These are phyloP conservation scores for Syrista parreyssii DNA, from an alignment of 2,888 invertebrate genomes.

Conservation along the genomic window DNA sequence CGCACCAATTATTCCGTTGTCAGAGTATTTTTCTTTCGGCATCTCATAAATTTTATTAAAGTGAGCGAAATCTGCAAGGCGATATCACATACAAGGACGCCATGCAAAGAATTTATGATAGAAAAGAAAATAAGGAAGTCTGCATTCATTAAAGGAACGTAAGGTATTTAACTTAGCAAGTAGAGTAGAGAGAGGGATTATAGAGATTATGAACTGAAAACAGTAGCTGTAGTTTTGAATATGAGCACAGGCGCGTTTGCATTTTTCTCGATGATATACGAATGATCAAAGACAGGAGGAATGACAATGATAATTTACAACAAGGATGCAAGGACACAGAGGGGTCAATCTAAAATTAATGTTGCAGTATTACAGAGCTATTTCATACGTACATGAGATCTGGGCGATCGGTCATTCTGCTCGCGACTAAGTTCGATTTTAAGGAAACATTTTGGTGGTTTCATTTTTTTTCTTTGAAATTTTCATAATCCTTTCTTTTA, in stretches of 20 bases:
- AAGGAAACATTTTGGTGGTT: neutral
- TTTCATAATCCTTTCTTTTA: neutral
- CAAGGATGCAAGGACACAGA: neutral
- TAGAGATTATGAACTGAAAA: neutral
- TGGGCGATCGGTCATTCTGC: neutral
- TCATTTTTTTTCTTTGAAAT: neutral
- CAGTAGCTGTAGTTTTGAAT: neutral
- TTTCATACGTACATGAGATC: neutral
- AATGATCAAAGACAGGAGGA: neutral
- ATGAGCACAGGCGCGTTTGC: neutral
- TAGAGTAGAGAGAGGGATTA: neutral
- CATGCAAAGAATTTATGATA: neutral
- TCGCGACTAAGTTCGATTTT: neutral
- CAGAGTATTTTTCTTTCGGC: neutral
- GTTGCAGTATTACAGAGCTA: neutral
- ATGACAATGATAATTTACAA: neutral
- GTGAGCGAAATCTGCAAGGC: neutral
- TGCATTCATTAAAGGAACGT: neutral
- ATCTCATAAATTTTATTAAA: neutral
- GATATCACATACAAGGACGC: neutral
- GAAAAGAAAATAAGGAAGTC: neutral
- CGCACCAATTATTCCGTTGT: neutral
- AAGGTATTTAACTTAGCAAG: neutral
- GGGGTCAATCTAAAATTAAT: neutral
- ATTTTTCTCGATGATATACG: neutral